A percentile compares a stretch with the other conserved stretches of the same genome.
Evolutionary conservation across 2,113 vertebrate genomes (phyloP).

Genomic region (Vombatus ursinus): DNA sequence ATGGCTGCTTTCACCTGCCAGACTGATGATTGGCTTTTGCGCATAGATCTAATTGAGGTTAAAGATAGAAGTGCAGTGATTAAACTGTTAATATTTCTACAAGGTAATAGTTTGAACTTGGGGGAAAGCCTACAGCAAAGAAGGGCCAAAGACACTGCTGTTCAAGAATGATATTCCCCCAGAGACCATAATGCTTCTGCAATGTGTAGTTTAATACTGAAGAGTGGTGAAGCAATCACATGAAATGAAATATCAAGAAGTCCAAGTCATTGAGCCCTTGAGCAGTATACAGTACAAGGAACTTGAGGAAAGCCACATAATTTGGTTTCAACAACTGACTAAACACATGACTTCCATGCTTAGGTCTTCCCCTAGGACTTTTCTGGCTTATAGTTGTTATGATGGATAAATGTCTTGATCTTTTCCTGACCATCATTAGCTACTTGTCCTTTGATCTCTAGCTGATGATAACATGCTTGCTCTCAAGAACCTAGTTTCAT

Average conservation of each 20-base stretch:
- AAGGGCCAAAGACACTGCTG: slow-evolving; percentile 45
- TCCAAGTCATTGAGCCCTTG: slow-evolving; percentile 49
- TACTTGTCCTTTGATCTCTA: not conserved
- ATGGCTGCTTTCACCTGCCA: not conserved
- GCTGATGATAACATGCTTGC: not conserved
- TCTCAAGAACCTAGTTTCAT: not conserved
- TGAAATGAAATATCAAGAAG: slow-evolving; percentile 52
- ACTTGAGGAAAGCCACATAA: slow-evolving; percentile 45
- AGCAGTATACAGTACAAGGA: slow-evolving; percentile 36
- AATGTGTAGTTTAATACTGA: slow-evolving; percentile 42
- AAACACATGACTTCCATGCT: slow-evolving; percentile 19
- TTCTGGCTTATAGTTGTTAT: slow-evolving; percentile 44
- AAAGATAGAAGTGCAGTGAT: not conserved
- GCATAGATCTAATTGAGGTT: slow-evolving; percentile 1
- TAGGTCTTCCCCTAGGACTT: not conserved
- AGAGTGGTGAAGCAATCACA: slow-evolving; percentile 54
- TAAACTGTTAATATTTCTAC: slow-evolving; percentile 39
- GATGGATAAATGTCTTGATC: slow-evolving; percentile 29
- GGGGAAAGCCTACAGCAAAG: slow-evolving; percentile 42
- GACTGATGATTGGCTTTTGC: not conserved
- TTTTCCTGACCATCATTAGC: not conserved
- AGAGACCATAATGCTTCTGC: slow-evolving; percentile 32
- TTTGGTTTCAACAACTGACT: slow-evolving; percentile 62
- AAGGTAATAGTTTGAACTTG: slow-evolving; percentile 45
- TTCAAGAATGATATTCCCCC: slow-evolving; percentile 27